Evolutionary conservation across 2,113 vertebrate genomes (phyloP).

Genomic region (Cairina moschata): DNA sequence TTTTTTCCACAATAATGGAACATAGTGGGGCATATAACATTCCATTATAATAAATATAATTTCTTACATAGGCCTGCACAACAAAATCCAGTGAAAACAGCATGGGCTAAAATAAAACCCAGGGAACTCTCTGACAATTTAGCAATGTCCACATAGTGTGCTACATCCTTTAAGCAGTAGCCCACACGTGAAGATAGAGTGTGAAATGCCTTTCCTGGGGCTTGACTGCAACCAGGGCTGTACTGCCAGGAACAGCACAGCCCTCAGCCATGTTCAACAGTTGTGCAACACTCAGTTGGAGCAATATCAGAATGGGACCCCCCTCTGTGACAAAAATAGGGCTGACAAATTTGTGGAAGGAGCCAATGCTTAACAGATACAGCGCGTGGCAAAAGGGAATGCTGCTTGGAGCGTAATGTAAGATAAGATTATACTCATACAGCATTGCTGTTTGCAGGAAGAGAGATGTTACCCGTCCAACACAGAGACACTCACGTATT

Average conservation of each 20-base stretch:
- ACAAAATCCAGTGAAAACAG: background rate
- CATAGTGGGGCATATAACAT: background rate
- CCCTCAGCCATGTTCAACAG: constrained; percentile 5
- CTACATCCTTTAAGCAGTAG: background rate
- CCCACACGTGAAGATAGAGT: background rate
- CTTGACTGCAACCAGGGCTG: background rate
- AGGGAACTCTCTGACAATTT: background rate
- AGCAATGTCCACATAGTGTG: background rate
- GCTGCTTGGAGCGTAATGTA: background rate
- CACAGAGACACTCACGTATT: background rate
- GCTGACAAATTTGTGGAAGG: constrained; percentile 8
- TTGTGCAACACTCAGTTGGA: constrained; percentile 12
- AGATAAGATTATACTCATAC: background rate
- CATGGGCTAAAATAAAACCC: background rate
- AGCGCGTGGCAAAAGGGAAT: background rate
- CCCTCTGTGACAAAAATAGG: constrained; percentile 13
- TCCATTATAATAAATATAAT: background rate
- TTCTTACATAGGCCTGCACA: background rate
- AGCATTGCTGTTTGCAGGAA: background rate
- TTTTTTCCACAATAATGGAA: background rate
- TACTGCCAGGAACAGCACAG: background rate
- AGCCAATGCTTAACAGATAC: background rate
- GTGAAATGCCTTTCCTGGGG: background rate
- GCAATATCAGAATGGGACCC: constrained; percentile 2
- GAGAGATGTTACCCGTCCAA: background rate